Conservation (phyloP, 2,113 vertebrate genomes). For the Antennarius striatus region DNA sequence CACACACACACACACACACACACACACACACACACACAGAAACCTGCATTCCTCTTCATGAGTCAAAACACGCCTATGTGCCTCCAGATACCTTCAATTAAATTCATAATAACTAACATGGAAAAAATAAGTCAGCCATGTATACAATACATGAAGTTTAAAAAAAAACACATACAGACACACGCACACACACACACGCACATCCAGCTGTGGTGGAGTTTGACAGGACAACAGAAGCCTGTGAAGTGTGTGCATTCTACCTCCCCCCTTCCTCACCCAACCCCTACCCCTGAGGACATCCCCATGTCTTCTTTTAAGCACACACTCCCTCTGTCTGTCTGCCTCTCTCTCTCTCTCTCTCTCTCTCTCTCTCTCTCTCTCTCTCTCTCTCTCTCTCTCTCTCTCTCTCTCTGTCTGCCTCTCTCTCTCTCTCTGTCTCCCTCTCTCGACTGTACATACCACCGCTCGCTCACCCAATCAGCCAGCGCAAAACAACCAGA, state of each 20-base stretch:
- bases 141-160: slow-evolving; percentile 8
- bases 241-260: slow-evolving; percentile 39
- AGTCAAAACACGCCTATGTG: slow-evolving; percentile 60
- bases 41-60: slow-evolving; percentile 48
- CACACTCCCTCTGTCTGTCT: slow-evolving; percentile 7
- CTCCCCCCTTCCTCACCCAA: slow-evolving; percentile 36
- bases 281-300: slow-evolving; percentile 70
- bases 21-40: slow-evolving; percentile 18
- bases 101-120: slow-evolving; percentile 22
- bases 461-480: slow-evolving; percentile 43
- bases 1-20: neutral
- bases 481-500: slow-evolving; percentile 54
- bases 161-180: too few relatives aligned
- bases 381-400: slow-evolving; percentile 9
- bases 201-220: slow-evolving; percentile 40
- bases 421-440: slow-evolving; percentile 4
- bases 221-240: slow-evolving; percentile 53
- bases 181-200: neutral
- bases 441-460: slow-evolving; percentile 51
- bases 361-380: slow-evolving; percentile 12
- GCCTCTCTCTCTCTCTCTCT: slow-evolving; percentile 6
- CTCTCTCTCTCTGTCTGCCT: slow-evolving; percentile 1
- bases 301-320: slow-evolving; percentile 38
- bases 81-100: slow-evolving; percentile 38
- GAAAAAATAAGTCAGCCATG: slow-evolving; percentile 35